phyloP scores from a whole-genome alignment of 2,888 invertebrate genomes.

The Sympetrum striolatum region DNA sequence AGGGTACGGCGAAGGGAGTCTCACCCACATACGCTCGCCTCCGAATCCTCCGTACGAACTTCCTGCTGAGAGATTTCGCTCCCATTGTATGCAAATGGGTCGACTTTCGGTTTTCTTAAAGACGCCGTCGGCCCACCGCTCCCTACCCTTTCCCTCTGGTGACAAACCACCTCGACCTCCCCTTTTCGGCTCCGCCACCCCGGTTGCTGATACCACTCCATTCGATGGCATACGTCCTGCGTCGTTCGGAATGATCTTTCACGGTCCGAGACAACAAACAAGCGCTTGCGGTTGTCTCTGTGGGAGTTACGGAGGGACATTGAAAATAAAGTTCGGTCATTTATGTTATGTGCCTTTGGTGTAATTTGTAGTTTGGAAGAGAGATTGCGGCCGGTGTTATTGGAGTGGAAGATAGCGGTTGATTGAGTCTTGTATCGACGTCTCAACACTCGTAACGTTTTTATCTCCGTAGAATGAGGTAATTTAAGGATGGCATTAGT shows the following conservation, averaged over 20 bases:
- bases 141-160: neutral
- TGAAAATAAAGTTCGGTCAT: neutral
- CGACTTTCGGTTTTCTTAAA: slow-evolving; percentile 35
- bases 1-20: neutral
- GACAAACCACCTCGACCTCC: neutral
- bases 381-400: too few species aligned
- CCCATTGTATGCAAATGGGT: slow-evolving; percentile 42
- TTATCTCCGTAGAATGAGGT: too few species aligned
- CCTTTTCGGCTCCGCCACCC: neutral
- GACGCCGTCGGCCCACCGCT: slow-evolving; percentile 23
- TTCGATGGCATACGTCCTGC: slow-evolving; percentile 28
- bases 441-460: too few species aligned
- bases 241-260: slow-evolving; percentile 27
- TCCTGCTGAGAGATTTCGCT: slow-evolving; percentile 39
- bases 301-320: neutral
- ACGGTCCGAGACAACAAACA: slow-evolving; percentile 26
- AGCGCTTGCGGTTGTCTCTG: slow-evolving; percentile 1
- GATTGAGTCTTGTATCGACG: too few species aligned
- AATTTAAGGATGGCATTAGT: too few species aligned
- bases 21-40: neutral
- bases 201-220: neutral
- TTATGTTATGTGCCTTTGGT: neutral
- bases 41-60: neutral
- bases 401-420: too few species aligned
- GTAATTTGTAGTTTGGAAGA: too few species aligned